These are phyloP conservation scores for Rhizoglyphus robini DNA, from an alignment of 1,140 invertebrate species.

Conservation along the genomic window DNA sequence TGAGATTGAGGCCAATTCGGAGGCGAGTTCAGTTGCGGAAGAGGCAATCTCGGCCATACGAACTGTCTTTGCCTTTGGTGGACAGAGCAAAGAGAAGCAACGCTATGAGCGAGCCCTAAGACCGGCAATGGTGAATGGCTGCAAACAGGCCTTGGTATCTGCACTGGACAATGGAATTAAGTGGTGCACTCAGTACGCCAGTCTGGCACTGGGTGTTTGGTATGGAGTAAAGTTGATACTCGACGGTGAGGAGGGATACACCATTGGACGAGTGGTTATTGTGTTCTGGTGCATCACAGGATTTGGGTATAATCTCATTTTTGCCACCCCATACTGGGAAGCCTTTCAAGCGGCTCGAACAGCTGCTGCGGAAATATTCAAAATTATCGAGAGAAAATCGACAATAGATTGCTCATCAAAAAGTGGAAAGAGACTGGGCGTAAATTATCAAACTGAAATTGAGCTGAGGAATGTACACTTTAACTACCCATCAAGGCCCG, in stretches of 20 bases:
- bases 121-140: slow-evolving; percentile 48
- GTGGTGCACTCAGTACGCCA: not conserved
- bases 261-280: slow-evolving; percentile 19
- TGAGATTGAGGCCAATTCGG: slow-evolving; percentile 34
- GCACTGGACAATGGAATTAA: slow-evolving; percentile 31
- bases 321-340: slow-evolving; percentile 64
- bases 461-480: slow-evolving; percentile 51
- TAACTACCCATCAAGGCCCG: slow-evolving; percentile 41
- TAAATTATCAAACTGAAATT: slow-evolving; percentile 40
- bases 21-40: slow-evolving; percentile 38
- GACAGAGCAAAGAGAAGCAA: slow-evolving; percentile 31
- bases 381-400: slow-evolving; percentile 47
- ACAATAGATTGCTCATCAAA: slow-evolving; percentile 45
- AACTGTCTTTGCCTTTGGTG: slow-evolving; percentile 37
- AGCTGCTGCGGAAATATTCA: slow-evolving; percentile 59
- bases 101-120: slow-evolving; percentile 40
- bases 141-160: slow-evolving; percentile 51
- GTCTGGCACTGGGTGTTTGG: slow-evolving; percentile 52
- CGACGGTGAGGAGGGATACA: slow-evolving; percentile 22
- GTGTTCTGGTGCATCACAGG: slow-evolving; percentile 67
- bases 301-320: slow-evolving; percentile 66
- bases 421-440: slow-evolving; percentile 36
- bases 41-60: slow-evolving; percentile 36
- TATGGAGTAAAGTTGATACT: slow-evolving; percentile 52
- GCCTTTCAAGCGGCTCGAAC: slow-evolving; percentile 58